Base-by-base conservation (phyloP, 2,888 invertebrate species). In the Dorcus parallelipipedus region DNA sequence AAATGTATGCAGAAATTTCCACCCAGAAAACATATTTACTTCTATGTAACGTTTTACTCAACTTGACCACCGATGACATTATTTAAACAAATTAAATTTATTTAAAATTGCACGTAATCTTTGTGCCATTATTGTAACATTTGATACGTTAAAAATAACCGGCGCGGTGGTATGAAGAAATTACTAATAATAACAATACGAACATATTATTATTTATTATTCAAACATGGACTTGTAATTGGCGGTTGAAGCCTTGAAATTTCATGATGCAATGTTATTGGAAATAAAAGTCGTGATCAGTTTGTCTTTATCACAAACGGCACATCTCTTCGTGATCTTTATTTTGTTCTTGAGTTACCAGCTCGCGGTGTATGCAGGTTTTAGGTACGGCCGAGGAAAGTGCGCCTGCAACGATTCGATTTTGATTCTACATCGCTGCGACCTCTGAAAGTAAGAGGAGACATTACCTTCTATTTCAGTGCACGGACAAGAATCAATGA, bases 261-360 rank as follows among this genome's bases (percentile, higher is more conserved):
- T 45, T 51, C 45, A 48, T 59, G 54, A 45, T 41, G 54, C 54
- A 51, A 59, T 50, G 48, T 52, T 51, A 59, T 59, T 59, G 52
- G 50, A 59, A 54, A 41, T 38, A 59, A 17, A 54, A 58, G 54
- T 59, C 59, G 59, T 59, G 59, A 59, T 55, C 49, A 40, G 38
- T 45, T 20, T 10, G 53, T 51, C 51, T 55, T 55, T 48, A 59
- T 48, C 50, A 59, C 45, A 20, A 20, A 4, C 9, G 9, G 9
- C 45, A 17, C 9, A 20, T 45, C 9, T 17, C 26, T 33, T 33
- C 26, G 26, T 6, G 26, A 33, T 33, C 26, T 33, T 33, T 33
- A 33, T 33, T 33, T 33, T 7, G 26, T 33, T 33, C 26, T 33
- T 33, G 26, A 20, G 20, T 20, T 20, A 20, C 2, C 20, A 20